Conservation (phyloP, 2,113 vertebrate genomes). For the Calyptommatus sinebrachiatus region DNA sequence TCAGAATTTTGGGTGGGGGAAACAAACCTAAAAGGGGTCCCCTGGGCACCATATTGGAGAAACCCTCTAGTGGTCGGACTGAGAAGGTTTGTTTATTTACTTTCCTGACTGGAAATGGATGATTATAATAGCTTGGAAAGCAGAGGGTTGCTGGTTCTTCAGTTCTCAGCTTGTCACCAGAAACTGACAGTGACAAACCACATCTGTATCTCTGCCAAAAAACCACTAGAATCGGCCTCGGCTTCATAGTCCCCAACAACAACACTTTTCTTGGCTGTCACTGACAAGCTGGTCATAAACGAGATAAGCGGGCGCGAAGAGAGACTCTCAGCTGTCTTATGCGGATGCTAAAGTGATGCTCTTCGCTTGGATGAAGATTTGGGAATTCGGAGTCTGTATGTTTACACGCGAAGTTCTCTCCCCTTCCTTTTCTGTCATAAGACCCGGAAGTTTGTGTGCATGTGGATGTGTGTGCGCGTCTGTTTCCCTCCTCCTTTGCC, state of each 20-base stretch:
- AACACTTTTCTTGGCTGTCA: background rate
- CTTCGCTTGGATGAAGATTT: background rate
- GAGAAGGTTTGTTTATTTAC: background rate
- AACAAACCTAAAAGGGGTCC: background rate
- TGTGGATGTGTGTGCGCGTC: slow-evolving; percentile 37
- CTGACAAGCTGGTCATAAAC: too few relatives aligned
- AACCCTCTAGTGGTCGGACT: background rate
- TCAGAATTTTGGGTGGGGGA: background rate
- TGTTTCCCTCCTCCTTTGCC: too few relatives aligned
- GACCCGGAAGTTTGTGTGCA: slow-evolving; percentile 69
- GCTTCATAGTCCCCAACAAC: too few relatives aligned
- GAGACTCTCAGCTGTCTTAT: background rate
- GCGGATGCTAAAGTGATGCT: background rate
- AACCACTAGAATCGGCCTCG: too few relatives aligned
- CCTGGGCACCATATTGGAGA: background rate
- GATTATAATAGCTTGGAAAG: too few relatives aligned
- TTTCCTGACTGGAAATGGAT: too few relatives aligned
- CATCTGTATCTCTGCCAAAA: too few relatives aligned
- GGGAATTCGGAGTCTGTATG: background rate
- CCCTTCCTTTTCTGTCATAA: slow-evolving; percentile 26
- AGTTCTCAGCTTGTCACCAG: too few relatives aligned
- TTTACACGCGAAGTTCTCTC: background rate
- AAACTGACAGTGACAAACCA: too few relatives aligned
- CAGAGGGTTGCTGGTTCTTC: too few relatives aligned
- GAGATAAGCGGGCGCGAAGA: background rate